Evolutionary conservation across 2,888 invertebrate genomes (phyloP).

Genomic region (Pantelozetes paolii): DNA sequence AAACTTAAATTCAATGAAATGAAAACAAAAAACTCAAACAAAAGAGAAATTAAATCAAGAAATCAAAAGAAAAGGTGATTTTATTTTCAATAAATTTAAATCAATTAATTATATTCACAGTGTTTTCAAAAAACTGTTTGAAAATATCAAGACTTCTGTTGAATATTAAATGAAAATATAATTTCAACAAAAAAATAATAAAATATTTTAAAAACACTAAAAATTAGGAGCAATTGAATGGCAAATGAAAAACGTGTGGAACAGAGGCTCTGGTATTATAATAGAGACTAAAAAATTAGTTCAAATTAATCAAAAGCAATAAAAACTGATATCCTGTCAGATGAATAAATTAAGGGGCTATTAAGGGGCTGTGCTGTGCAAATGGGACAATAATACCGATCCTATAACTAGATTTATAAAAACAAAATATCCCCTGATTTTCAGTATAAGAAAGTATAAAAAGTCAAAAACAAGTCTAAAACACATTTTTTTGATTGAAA

Average conservation of each 20-base stretch:
- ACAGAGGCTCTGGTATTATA: neutral
- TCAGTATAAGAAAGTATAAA: too few species aligned
- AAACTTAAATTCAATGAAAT: too few species aligned
- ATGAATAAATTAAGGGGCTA: too few species aligned
- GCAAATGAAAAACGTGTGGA: too few species aligned
- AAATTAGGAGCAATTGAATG: neutral
- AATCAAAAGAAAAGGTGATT: too few species aligned
- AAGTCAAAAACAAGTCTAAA: too few species aligned
- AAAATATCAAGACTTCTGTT: constrained; percentile 1
- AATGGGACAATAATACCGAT: too few species aligned
- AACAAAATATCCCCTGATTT: too few species aligned
- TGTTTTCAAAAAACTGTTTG: neutral
- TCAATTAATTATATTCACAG: neutral
- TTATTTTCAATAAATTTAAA: neutral
- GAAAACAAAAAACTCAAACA: neutral
- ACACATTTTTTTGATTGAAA: too few species aligned
- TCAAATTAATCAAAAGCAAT: constrained; percentile 10
- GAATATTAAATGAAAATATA: too few species aligned
- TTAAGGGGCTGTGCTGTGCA: too few species aligned
- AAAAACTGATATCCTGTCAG: constrained; percentile 10
- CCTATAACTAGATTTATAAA: too few species aligned
- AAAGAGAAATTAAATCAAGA: neutral
- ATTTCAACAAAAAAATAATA: neutral
- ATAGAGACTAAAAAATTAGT: constrained; percentile 2
- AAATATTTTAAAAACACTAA: neutral